phyloP scores from a whole-genome alignment of 2,113 vertebrate genomes.

The Pongo pygmaeus region DNA sequence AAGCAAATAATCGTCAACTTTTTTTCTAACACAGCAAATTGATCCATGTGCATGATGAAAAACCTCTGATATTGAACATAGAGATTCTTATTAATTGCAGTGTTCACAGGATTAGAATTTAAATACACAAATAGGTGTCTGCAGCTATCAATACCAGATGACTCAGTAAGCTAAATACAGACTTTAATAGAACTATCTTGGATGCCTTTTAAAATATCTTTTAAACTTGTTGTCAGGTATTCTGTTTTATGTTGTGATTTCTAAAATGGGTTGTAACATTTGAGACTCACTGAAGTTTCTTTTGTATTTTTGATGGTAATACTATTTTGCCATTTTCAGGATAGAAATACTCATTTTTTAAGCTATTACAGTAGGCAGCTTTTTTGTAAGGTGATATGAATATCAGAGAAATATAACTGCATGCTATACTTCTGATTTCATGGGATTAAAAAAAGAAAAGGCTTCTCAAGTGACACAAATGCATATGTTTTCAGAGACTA shows the following conservation, averaged over 20 bases:
- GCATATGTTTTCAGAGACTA: conserved; percentile 3
- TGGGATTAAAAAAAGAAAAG: not conserved
- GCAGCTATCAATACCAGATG: not conserved
- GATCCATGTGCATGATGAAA: not conserved
- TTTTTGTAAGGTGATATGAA: not conserved
- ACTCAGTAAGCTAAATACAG: not conserved
- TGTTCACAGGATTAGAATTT: conserved; percentile 30
- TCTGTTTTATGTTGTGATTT: conserved; percentile 30
- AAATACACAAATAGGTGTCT: not conserved
- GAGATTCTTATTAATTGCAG: not conserved
- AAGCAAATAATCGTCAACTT: not conserved
- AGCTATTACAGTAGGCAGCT: not conserved
- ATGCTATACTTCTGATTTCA: not conserved
- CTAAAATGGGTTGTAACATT: not conserved
- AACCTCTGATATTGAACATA: not conserved
- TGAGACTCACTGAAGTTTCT: not conserved
- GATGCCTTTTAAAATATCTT: not conserved
- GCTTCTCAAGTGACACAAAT: not conserved
- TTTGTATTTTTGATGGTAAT: not conserved
- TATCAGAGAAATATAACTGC: not conserved
- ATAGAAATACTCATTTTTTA: not conserved
- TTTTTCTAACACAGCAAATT: not conserved
- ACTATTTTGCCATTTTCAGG: conserved; percentile 7
- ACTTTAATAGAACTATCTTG: not conserved
- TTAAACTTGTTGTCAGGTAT: not conserved